Percentiles rank a stretch among this genome's conserved stretches.
These are phyloP conservation scores for Falco berigora DNA, from an alignment of 2,797 vertebrate genomes.

Conservation along the genomic window DNA sequence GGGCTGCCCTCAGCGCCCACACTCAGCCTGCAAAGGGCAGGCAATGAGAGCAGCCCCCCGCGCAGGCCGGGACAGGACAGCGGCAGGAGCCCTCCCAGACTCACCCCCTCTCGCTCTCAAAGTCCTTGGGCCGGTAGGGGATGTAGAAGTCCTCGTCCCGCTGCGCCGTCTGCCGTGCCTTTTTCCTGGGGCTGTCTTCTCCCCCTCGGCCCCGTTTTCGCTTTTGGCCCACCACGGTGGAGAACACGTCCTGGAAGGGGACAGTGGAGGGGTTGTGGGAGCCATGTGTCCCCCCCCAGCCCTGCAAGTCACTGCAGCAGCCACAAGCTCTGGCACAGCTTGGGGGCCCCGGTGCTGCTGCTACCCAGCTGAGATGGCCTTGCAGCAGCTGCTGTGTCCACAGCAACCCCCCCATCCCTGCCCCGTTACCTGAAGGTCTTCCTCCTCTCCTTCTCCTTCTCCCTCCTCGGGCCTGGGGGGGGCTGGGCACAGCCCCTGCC, in stretches of 20 bases:
- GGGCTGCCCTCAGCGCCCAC: conserved; percentile 71
- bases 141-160: conserved; percentile 85
- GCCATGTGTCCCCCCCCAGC: fast-evolving
- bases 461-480: fast-evolving
- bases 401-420: neutral
- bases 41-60: neutral
- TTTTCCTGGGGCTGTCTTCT: conserved; percentile 42
- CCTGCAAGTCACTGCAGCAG: neutral
- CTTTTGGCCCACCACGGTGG: conserved; percentile 78
- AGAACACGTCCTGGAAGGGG: conserved; percentile 79
- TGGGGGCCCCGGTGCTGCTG: neutral
- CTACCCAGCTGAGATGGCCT: fast-evolving
- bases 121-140: conserved; percentile 92
- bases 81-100: neutral
- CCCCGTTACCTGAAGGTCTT: neutral
- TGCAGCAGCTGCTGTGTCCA: neutral
- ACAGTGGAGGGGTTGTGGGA: fast-evolving
- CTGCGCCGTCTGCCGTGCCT: conserved; percentile 58
- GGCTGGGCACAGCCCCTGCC: neutral
- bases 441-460: neutral
- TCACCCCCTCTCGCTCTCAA: conserved; percentile 91
- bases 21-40: conserved; percentile 74
- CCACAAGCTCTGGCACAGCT: too few relatives aligned
- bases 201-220: conserved; percentile 41
- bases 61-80: neutral